A percentile compares a stretch with the other conserved stretches of the same genome.
These are phyloP conservation scores for Exaiptasia diaphana DNA, from an alignment of 64 coral and sea anemone species.

Conservation along the genomic window DNA sequence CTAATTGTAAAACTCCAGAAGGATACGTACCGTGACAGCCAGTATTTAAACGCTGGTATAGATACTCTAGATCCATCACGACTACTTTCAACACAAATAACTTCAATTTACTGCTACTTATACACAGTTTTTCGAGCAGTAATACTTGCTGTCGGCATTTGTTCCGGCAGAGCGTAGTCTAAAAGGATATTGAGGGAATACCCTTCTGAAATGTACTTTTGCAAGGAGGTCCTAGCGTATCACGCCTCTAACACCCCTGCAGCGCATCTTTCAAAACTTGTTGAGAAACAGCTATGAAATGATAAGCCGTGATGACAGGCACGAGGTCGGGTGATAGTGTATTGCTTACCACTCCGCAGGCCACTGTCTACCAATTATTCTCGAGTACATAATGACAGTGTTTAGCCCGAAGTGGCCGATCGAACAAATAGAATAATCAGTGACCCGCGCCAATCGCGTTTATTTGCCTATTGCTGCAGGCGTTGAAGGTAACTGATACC, in stretches of 20 bases:
- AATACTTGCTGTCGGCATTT: too few species aligned
- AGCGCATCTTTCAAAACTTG: not conserved
- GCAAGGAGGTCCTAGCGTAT: too few species aligned
- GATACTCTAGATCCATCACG: too few species aligned
- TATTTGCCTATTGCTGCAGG: constrained; percentile 69
- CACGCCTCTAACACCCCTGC: constrained; percentile 2
- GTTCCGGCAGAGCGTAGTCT: too few species aligned
- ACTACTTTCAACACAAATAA: too few species aligned
- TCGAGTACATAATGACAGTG: constrained; percentile 46
- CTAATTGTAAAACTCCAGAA: constrained; percentile 34
- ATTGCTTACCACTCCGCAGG: constrained; percentile 10
- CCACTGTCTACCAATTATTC: constrained; percentile 33
- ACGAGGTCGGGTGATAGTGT: not conserved
- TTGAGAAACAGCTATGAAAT: not conserved
- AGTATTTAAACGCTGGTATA: too few species aligned
- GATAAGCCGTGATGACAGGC: not conserved
- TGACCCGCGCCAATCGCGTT: constrained; percentile 70
- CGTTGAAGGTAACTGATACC: constrained; percentile 59
- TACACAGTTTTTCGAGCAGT: too few species aligned
- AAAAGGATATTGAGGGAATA: too few species aligned
- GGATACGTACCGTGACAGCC: not conserved
- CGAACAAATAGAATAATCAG: constrained; percentile 80
- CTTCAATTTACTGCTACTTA: too few species aligned
- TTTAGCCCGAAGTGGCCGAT: constrained; percentile 18
- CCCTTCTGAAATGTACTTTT: too few species aligned